Conservation (phyloP, 2,113 vertebrate species). For the Ptyas mucosa region DNA sequence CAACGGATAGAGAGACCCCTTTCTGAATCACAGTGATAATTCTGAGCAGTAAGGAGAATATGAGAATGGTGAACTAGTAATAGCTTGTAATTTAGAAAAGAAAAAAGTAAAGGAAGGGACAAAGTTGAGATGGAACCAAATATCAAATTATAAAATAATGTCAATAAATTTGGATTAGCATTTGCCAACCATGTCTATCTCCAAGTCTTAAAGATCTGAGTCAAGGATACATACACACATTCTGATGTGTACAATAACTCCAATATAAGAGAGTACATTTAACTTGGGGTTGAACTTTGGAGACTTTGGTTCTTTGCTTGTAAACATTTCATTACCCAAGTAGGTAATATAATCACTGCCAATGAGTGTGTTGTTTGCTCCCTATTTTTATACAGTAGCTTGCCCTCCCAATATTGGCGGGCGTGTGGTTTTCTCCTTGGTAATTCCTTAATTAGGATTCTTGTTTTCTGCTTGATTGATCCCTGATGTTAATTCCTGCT, state of each 20-base stretch:
- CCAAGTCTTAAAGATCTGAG: slow-evolving; percentile 38
- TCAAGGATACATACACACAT: slow-evolving; percentile 24
- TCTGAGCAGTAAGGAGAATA: slow-evolving; percentile 69
- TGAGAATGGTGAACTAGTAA: slow-evolving; percentile 68
- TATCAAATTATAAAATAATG: slow-evolving; percentile 47
- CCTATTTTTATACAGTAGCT: not conserved
- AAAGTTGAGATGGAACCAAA: slow-evolving; percentile 51
- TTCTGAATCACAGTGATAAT: slow-evolving; percentile 72
- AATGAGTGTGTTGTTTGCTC: not conserved
- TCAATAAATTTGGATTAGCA: slow-evolving; percentile 52
- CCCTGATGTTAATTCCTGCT: not conserved
- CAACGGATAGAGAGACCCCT: slow-evolving; percentile 67
- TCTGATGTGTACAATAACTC: not conserved
- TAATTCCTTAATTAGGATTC: not conserved
- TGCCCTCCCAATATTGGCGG: not conserved
- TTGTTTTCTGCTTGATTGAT: not conserved
- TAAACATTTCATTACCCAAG: not conserved
- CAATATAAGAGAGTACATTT: not conserved
- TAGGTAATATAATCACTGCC: not conserved
- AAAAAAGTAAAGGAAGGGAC: slow-evolving; percentile 52
- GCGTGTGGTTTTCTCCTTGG: not conserved
- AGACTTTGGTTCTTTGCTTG: not conserved
- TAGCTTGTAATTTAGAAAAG: slow-evolving; percentile 60
- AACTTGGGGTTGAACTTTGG: not conserved
- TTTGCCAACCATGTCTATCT: slow-evolving; percentile 27